A percentile compares a stretch with the other conserved stretches of the same genome.
Conservation (phyloP, 2,888 invertebrate genomes). For the Patella depressa region DNA sequence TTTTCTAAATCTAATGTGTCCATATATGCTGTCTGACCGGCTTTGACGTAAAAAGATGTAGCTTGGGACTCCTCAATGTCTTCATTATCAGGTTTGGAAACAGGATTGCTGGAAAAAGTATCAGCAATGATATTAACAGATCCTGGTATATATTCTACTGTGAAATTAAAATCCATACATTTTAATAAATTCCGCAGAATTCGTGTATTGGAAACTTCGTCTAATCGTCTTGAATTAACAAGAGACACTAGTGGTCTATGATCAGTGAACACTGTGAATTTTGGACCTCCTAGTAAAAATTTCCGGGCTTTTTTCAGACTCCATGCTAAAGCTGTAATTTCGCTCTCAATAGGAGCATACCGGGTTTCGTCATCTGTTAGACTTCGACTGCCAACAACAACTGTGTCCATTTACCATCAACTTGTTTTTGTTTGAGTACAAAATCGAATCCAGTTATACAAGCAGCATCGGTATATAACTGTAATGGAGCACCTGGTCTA, state of each 20-base stretch:
- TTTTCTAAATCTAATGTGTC: constrained; percentile 4
- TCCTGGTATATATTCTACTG: background rate
- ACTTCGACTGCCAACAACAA: background rate
- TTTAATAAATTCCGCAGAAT: constrained; percentile 3
- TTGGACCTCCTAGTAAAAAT: background rate
- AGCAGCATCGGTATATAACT: background rate
- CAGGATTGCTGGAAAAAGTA: background rate
- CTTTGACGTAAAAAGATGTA: background rate
- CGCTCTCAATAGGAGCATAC: background rate
- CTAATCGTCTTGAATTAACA: constrained; percentile 1
- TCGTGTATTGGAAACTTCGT: background rate
- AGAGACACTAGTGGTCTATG: background rate
- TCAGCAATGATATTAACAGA: background rate
- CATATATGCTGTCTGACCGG: background rate
- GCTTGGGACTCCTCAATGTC: background rate
- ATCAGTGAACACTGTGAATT: background rate
- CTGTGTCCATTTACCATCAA: background rate
- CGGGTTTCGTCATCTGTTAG: background rate
- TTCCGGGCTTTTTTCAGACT: background rate
- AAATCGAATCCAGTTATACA: background rate
- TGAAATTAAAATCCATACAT: background rate
- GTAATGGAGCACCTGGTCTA: background rate
- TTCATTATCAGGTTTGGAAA: background rate
- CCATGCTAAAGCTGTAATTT: constrained; percentile 3
- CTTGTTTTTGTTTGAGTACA: background rate